Evolutionary conservation across 1,140 invertebrate genomes (phyloP).

Genomic region (Meloidogyne floridensis): DNA sequence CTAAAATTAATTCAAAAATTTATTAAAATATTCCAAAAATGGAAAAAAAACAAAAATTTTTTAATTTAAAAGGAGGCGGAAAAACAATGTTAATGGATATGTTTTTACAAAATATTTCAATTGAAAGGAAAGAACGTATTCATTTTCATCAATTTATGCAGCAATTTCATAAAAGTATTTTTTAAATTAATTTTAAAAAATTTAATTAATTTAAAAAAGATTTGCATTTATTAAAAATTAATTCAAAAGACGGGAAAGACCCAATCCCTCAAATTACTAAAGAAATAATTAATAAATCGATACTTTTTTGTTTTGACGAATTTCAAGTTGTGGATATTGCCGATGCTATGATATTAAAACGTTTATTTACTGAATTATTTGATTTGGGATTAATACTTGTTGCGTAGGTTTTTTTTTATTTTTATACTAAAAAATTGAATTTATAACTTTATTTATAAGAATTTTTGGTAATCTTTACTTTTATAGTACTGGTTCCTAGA

Average conservation of each 20-base stretch:
- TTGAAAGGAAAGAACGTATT: constrained; percentile 76
- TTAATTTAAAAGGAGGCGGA: constrained; percentile 77
- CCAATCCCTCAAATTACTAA: constrained; percentile 90
- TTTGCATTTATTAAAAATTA: constrained; percentile 51
- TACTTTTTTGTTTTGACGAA: constrained; percentile 97
- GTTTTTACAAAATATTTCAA: constrained; percentile 80
- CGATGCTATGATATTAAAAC: constrained; percentile 82
- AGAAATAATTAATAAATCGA: constrained; percentile 80
- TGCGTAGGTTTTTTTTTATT: constrained; percentile 68
- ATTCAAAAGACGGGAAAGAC: constrained; percentile 76
- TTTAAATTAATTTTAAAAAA: constrained; percentile 19
- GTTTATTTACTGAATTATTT: constrained; percentile 91
- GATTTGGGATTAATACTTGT: constrained; percentile 86
- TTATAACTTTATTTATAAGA: no score
- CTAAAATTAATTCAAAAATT: no score
- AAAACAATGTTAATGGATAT: constrained; percentile 99
- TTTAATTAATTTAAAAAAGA: constrained; percentile 68
- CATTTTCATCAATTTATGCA: constrained; percentile 98
- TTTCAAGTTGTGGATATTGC: constrained; percentile 77
- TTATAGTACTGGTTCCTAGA: no score
- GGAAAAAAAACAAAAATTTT: no score
- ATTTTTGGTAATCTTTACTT: no score
- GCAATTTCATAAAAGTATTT: constrained; percentile 78
- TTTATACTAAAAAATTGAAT: no score
- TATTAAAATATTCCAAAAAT: no score